phyloP scores from a whole-genome alignment of 2,113 vertebrate genomes.

The Barbus barbus region DNA sequence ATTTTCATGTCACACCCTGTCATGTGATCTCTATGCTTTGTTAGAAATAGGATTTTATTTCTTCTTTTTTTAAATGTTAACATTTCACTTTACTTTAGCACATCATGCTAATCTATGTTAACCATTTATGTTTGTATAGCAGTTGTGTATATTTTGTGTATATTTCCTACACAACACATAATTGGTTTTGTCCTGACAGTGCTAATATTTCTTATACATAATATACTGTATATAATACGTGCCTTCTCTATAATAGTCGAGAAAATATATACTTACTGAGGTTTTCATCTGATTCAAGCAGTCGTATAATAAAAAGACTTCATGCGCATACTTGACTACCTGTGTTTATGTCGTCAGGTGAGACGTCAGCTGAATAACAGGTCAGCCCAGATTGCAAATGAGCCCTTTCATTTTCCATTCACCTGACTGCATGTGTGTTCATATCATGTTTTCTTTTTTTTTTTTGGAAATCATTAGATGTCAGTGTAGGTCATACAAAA shows the following conservation, averaged over 20 bases:
- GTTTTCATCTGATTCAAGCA: background rate
- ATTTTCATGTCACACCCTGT: background rate
- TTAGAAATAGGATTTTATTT: background rate
- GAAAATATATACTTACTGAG: constrained; percentile 22
- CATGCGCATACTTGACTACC: background rate
- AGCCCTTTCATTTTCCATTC: background rate
- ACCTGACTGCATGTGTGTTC: background rate
- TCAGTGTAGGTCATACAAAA: background rate
- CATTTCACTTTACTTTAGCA: background rate
- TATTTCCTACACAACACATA: background rate
- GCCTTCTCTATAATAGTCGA: background rate
- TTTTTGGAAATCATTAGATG: background rate
- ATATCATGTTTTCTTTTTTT: too few species aligned
- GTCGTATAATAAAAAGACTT: background rate
- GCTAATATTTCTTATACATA: background rate
- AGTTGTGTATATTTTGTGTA: background rate
- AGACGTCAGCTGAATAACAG: background rate
- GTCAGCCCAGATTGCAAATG: background rate
- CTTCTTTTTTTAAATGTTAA: background rate
- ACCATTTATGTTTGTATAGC: background rate
- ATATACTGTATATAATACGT: background rate
- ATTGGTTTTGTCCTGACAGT: background rate
- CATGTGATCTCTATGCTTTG: background rate
- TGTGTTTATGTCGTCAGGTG: background rate
- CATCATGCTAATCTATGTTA: background rate